Percentiles rank a stretch among this genome's conserved stretches.
phyloP scores from a whole-genome alignment of 2,888 invertebrate genomes.

The Escarpia spicata region DNA sequence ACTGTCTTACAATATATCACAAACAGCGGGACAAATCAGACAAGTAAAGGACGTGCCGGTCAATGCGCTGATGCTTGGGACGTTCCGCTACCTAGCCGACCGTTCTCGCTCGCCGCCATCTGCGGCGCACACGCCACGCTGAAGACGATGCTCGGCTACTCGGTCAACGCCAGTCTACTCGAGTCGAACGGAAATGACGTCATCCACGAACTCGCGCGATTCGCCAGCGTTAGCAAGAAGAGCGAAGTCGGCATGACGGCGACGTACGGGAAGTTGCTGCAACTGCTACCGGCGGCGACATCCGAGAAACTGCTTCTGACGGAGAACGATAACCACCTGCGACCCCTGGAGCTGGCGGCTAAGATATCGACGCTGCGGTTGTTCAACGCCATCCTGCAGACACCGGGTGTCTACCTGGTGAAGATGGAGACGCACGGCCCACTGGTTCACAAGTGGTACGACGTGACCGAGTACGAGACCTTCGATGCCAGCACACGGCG shows the following conservation, averaged over 20 bases:
- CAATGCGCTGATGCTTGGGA: background rate
- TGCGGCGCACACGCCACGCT: background rate
- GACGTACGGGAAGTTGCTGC: constrained; percentile 19
- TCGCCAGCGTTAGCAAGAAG: background rate
- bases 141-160: constrained; percentile 22
- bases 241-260: constrained; percentile 20
- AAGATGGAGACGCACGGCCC: constrained; percentile 24
- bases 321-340: constrained; percentile 25
- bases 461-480: constrained; percentile 32
- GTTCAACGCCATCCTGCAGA: constrained; percentile 30
- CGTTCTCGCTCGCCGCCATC: background rate
- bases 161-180: constrained; percentile 20
- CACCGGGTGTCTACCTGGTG: constrained; percentile 28
- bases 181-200: constrained; percentile 29
- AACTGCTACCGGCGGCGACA: background rate
- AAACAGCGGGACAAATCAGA: background rate
- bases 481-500: background rate
- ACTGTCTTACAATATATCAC: background rate
- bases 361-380: constrained; percentile 24
- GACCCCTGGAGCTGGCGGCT: constrained; percentile 33
- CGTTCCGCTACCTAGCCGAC: background rate
- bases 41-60: background rate
- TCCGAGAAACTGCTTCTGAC: constrained; percentile 20
- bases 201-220: constrained; percentile 27
- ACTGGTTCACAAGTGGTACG: constrained; percentile 28